Evolutionary conservation across 2,888 invertebrate species (phyloP), one percentile per base, ranked within the genome.

Genomic region (Pollenia amentaria): DNA sequence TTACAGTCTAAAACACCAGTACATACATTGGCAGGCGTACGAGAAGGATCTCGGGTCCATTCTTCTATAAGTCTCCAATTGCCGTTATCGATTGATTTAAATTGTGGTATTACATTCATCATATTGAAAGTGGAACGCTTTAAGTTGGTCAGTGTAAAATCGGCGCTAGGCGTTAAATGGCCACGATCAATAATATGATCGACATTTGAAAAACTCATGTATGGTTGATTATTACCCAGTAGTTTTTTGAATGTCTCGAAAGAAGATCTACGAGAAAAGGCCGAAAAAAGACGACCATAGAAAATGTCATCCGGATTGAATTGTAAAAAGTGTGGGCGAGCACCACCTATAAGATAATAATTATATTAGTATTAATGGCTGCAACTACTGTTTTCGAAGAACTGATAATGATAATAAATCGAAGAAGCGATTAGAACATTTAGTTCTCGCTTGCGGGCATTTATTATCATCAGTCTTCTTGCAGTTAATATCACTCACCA

Each of bases 11-110:
- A 65, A 18, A 84, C 79, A 1, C 87, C 87, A 7, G 79, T 87
- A 29, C 79, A 80, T 10, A 84, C 18, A 46, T n/a, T 12, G 93
- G 94, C 67, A 0, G 82, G 82, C 12, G 82, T 69, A 18, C 60
- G 82, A 11, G 42, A 16, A 40, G 93, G 93, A 10, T 89, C 88
- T 80, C 94, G 91, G 1, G 94, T 91, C 84, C 91, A 91, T 0
- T 78, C 80, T 90, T 95, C 95, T 42, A 94, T 90, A 0, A 88
- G 83, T 57, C 93, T 91, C 95, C 95, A 95, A 89, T 95, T 95
- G 6, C 93, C 93, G 0, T 91, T 94, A 88, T 95, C 95, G 88
- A 95, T 94, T 0, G 92, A 92, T 87, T 93, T 92, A 94, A 94
- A 94, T 86, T 94, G 94, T 0, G 94, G 94, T 0, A 93, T 93